Base-by-base conservation (phyloP, 2,888 invertebrate genomes). In the Callyntrura guangdongensis region DNA sequence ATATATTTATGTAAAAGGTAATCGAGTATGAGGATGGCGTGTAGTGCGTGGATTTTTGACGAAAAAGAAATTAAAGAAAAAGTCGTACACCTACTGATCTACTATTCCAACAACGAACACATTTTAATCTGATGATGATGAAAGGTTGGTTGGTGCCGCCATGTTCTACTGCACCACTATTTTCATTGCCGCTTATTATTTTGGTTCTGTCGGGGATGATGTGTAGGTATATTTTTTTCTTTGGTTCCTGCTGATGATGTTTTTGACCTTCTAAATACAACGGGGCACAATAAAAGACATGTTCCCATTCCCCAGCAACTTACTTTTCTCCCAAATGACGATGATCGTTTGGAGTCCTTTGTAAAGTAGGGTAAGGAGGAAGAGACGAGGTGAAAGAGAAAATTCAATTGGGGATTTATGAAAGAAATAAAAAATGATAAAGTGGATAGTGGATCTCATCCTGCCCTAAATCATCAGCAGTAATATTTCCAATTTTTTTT, bases 71-170 rank as follows among this genome's bases (percentile, higher is more conserved):
- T 79, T 79, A 79, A 74, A 36, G 27, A 56, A 82, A 17, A 82
- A 82, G 82, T 82, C 82, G 82, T 74, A 86, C 86, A 74, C 86
- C 86, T 69, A 86, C 86, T 86, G 86, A 86, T 86, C 86, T 61
- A 86, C 74, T 84, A 67, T 84, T 69, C 64, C 45, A 25, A 27
- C 22, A 5, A 25, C 14, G 56, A 56, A 17, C 36, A 36, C 45
- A 1, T 61, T 64, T 64, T 82, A 82, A 82, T 82, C 82, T 79
- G 53, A 72, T 53, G 77, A 79, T 82, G 82, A 82, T 79, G 79
- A 79, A 53, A 79, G 79, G 79, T 56, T 79, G 36, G 56, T 36
- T 79, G 79, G 36, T 56, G 59, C 79, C 79, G 79, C 22, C 27
- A n/a, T 27, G 6, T 47, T 17, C 1, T 27, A 74, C 17, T 0